Conservation (phyloP, 2,113 vertebrate genomes). For the Callorhinus ursinus region DNA sequence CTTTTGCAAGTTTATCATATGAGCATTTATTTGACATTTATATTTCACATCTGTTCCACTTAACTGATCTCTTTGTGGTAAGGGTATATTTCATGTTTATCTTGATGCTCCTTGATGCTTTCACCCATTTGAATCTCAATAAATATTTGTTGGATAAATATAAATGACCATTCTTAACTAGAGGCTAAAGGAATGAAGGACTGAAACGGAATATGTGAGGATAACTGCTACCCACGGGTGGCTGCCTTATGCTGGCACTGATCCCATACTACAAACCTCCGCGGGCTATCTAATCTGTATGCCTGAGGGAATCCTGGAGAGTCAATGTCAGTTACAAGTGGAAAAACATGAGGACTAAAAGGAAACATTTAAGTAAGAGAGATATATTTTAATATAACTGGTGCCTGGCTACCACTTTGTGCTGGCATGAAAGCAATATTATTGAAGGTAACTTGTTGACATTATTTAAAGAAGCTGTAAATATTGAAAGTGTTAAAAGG, state of each 20-base stretch:
- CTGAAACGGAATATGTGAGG: not conserved
- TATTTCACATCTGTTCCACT: not conserved
- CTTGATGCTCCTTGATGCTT: not conserved
- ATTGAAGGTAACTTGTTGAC: not conserved
- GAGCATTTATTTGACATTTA: not conserved
- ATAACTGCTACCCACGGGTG: not conserved
- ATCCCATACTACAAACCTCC: no score
- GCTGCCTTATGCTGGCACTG: no score
- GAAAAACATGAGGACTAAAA: not conserved
- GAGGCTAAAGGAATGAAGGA: not conserved
- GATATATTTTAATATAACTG: not conserved
- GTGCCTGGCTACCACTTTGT: not conserved
- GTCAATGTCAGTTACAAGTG: not conserved
- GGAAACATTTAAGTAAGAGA: not conserved
- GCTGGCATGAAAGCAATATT: not conserved
- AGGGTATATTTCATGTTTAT: not conserved
- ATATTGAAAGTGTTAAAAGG: not conserved
- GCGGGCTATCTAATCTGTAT: no score
- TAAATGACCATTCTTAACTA: not conserved
- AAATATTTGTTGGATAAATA: not conserved
- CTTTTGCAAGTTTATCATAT: not conserved
- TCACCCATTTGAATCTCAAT: not conserved
- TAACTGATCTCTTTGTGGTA: not conserved
- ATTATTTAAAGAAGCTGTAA: not conserved
- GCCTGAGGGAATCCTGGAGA: no score